Evolutionary conservation across 1,140 invertebrate genomes (phyloP).

Genomic region (Aphelenchoides fujianensis): DNA sequence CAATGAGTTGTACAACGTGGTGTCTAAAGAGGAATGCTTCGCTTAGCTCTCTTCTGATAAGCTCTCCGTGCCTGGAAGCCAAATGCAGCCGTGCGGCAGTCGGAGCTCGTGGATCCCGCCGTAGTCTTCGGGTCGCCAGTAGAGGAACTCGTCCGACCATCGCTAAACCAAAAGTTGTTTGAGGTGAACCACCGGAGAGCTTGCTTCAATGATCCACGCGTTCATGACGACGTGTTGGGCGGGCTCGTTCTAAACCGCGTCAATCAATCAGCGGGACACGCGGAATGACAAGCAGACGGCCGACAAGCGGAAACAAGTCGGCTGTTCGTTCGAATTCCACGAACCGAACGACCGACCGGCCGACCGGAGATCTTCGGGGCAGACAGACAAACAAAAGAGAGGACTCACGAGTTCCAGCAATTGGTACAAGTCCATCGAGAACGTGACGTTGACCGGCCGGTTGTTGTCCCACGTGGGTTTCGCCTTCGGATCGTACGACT

Average conservation of each 20-base stretch:
- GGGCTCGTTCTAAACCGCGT: conserved; percentile 60
- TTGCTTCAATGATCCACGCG: conserved; percentile 59
- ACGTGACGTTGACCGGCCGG: conserved; percentile 58
- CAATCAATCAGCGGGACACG: conserved; percentile 15
- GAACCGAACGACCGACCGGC: too few relatives aligned
- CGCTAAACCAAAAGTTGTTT: too few relatives aligned
- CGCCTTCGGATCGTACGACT: conserved; percentile 55
- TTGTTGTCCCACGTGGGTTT: conserved; percentile 58
- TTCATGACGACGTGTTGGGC: conserved; percentile 59
- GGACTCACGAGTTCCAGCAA: conserved; percentile 56
- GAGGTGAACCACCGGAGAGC: too few relatives aligned
- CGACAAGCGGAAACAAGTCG: too few relatives aligned
- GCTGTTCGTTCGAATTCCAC: too few relatives aligned
- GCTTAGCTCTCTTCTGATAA: too few relatives aligned
- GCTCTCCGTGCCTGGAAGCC: too few relatives aligned
- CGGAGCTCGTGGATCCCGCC: conserved; percentile 56
- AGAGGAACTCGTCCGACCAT: conserved; percentile 61
- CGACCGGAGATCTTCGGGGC: too few relatives aligned
- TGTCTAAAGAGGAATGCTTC: conserved; percentile 31
- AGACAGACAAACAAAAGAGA: too few relatives aligned
- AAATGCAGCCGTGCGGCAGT: conserved; percentile 51
- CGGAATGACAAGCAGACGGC: too few relatives aligned
- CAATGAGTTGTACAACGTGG: conserved; percentile 51
- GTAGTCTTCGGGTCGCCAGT: conserved; percentile 57
- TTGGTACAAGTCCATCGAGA: conserved; percentile 61